Evolutionary conservation across 1,140 invertebrate species (phyloP), one percentile per base, ranked within the genome.

Genomic region (Xylocopa sonorina): DNA sequence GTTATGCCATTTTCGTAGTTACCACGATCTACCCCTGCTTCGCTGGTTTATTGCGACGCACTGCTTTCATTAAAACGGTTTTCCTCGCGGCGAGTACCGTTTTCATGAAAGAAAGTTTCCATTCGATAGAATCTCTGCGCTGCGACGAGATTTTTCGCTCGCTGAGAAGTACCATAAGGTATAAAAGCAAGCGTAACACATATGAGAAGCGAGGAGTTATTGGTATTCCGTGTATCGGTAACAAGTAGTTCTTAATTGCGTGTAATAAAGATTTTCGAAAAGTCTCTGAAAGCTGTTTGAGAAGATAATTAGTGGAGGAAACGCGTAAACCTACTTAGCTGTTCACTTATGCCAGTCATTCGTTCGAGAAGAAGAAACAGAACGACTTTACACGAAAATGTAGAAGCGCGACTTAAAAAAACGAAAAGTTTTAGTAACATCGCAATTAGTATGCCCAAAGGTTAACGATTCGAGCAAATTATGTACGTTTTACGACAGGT

Each of bases 41-140:
- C 51, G 43, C 43, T 46, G 34, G 24, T 78, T 60, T 62, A 71
- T 78, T 62, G 34, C 27, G 9, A 18, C 24, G 24, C 51, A 55
- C 34, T 50, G 55, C 67, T 78, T 78, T 78, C 55, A 71, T 78
- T 78, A 62, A 60, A 78, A 78, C 67, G 67, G 75, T 78, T 78
- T 71, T 60, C 66, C 55, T 71, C 46, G 43, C 24, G n/a, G 55
- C 43, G 46, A 43, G 67, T 71, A 78, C 75, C 53, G 66, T 78
- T 71, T 60, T 55, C 24, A 71, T 62, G 75, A 41, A 78, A 71
- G 75, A 78, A 78, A 78, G 67, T 78, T 67, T 58, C 74, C 63
- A 63, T 76, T 71, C 43, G 0, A 16, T 27, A 24, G 10, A 21
- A 71, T 78, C 55, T 27, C 14, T 32, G 18, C 16, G 10, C 21